Evolutionary conservation across 2,797 vertebrate species (phyloP).

Genomic region (Acanthis flammea): DNA sequence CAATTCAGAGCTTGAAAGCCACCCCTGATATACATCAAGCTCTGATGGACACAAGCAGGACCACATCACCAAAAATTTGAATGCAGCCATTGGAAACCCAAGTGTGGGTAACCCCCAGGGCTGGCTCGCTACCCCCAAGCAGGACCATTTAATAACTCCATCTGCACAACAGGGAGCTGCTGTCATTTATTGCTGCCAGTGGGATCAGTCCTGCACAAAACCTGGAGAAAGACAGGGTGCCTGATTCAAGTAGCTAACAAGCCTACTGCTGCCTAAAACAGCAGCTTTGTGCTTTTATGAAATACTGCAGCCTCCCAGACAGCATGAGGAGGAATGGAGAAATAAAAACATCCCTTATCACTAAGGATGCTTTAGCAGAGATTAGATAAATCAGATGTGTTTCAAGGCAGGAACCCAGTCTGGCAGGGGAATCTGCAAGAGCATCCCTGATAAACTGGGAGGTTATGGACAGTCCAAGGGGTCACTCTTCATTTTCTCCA

Average conservation of each 20-base stretch:
- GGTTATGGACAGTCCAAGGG: neutral
- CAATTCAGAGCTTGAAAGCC: neutral
- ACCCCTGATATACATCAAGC: neutral
- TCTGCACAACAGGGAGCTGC: neutral
- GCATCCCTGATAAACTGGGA: neutral
- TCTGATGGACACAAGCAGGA: neutral
- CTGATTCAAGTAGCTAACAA: neutral
- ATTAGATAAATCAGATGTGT: neutral
- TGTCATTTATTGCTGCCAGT: neutral
- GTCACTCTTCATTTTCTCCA: neutral
- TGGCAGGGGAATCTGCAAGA: neutral
- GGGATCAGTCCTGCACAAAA: neutral
- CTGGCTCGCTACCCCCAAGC: neutral
- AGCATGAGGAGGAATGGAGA: neutral
- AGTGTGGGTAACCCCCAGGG: neutral
- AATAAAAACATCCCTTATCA: slow-evolving; percentile 10
- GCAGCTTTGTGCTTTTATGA: neutral
- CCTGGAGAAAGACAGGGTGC: neutral
- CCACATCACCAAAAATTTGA: neutral
- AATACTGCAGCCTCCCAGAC: neutral
- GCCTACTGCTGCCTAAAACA: neutral
- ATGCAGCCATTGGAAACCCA: neutral
- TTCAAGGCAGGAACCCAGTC: neutral
- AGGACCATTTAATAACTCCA: neutral
- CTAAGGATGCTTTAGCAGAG: neutral